phyloP scores from a whole-genome alignment of 2,888 invertebrate species.

The Molorchus minor region DNA sequence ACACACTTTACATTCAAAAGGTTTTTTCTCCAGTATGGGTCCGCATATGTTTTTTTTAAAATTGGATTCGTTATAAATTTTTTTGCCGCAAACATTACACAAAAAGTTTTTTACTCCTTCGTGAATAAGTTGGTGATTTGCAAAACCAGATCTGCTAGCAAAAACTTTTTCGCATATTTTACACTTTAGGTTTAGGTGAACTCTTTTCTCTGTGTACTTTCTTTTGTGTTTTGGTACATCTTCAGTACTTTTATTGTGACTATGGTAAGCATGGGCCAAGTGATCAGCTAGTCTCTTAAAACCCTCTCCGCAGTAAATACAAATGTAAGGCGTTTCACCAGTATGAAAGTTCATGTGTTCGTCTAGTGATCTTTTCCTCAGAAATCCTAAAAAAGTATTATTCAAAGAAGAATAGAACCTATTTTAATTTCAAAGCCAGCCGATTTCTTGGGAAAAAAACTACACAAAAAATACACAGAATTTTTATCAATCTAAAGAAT shows the following conservation, averaged over 20 bases:
- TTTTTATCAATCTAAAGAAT: too few species aligned
- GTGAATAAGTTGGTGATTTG: slow-evolving; percentile 43
- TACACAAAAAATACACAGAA: too few species aligned
- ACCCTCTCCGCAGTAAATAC: slow-evolving; percentile 40
- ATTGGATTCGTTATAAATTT: slow-evolving; percentile 43
- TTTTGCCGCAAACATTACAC: slow-evolving; percentile 43
- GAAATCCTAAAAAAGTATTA: slow-evolving; percentile 11
- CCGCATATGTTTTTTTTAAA: slow-evolving; percentile 50
- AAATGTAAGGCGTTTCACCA: slow-evolving; percentile 42
- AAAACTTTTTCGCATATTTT: slow-evolving; percentile 43
- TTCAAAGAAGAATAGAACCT: too few species aligned
- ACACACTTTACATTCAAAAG: slow-evolving; percentile 55
- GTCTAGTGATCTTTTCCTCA: slow-evolving; percentile 34
- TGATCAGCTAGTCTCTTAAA: slow-evolving; percentile 40
- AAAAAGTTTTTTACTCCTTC: slow-evolving; percentile 43
- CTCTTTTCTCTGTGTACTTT: slow-evolving; percentile 43
- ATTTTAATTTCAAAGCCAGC: too few species aligned
- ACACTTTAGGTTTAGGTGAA: slow-evolving; percentile 41
- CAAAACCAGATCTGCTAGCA: slow-evolving; percentile 43
- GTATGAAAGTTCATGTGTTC: slow-evolving; percentile 44
- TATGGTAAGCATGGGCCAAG: slow-evolving; percentile 38
- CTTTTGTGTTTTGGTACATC: slow-evolving; percentile 36
- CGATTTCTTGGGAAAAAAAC: too few species aligned
- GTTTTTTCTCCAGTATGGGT: slow-evolving; percentile 56
- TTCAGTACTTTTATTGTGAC: slow-evolving; percentile 13